Base-by-base conservation (phyloP, 1,140 invertebrate genomes). In the Camponotus vicinus region DNA sequence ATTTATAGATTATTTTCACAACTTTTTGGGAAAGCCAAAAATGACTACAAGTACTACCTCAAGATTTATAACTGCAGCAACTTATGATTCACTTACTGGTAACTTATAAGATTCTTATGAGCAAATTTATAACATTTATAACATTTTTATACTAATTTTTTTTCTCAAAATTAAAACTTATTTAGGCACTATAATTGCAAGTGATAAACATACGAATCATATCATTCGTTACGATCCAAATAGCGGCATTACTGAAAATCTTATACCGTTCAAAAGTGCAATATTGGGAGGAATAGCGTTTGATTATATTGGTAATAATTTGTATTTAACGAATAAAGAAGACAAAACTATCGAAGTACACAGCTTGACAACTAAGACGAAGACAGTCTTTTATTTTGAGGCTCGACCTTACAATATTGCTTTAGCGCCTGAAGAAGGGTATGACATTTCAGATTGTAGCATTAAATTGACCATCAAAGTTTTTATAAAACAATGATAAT, bases 391-490 rank as follows among this genome's bases (percentile, higher is more conserved):
- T 32, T 88, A 88, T 0, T 92, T 89, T 57, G 0, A 93, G 96
- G 34, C 95, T 93, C 96, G 97, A 89, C 97, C 97, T 1, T 92
- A 96, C 52, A 96, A 96, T 59, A 92, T 98, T 1, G 96, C 95
- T 21, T 86, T 98, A 0, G 92, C 97, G 73, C 96, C 97, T 34
- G 95, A 97, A 80, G 95, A 96, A 90, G 97, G 97, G 96, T 97
- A 93, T 49, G 37, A 2, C 4, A 8, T 34, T 73, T 13, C 7
- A 73, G 1, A 75, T 15, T 61, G 13, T 18, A 45, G 21, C n/a
- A 70, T 75, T 64, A 37, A 1, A 40, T 0, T 42, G 13, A n/a
- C 7, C 2, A 27, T 57, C 8, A 80, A 3, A 5, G 1, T 71
- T 55, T 42, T 40, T 52, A 32, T n/a, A 49, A 59, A 55, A 13